Percentiles rank a stretch among this genome's conserved stretches.
phyloP scores from a whole-genome alignment of 2,888 invertebrate genomes.

The Andrena praecox region DNA sequence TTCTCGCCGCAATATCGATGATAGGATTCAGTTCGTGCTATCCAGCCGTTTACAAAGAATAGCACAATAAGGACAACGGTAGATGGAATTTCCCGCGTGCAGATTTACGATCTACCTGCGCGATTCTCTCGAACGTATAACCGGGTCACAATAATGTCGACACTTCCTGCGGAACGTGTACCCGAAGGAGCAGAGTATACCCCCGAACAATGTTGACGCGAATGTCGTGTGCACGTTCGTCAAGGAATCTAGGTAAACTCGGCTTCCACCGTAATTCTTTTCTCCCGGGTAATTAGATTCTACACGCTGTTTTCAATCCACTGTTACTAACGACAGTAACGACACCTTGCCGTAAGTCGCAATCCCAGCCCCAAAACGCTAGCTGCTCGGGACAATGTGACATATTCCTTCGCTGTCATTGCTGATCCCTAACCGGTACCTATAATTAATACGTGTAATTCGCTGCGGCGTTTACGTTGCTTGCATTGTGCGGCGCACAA shows the following conservation, averaged over 20 bases:
- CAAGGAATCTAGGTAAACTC: constrained; percentile 27
- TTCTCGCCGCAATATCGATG: not conserved
- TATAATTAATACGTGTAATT: constrained; percentile 40
- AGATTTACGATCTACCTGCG: constrained; percentile 52
- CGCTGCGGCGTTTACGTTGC: constrained; percentile 10
- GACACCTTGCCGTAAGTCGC: constrained; percentile 1
- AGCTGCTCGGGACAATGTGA: not conserved
- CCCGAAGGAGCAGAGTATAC: constrained; percentile 28
- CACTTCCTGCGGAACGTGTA: constrained; percentile 63
- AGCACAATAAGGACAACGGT: constrained; percentile 38
- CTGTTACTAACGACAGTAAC: constrained; percentile 34
- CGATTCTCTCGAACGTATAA: constrained; percentile 63
- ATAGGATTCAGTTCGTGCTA: constrained; percentile 15
- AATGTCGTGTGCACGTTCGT: constrained; percentile 47
- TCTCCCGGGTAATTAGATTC: constrained; percentile 37
- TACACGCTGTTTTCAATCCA: constrained; percentile 2
- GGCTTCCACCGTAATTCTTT: constrained; percentile 51
- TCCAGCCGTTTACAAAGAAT: constrained; percentile 28
- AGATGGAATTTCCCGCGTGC: constrained; percentile 63
- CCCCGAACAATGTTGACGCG: constrained; percentile 45
- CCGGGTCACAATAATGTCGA: constrained; percentile 59
- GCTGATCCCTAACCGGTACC: constrained; percentile 21
- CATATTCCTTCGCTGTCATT: constrained; percentile 5
- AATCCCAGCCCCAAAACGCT: not conserved
- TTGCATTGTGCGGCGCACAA: constrained; percentile 26